Conservation (phyloP, 2,888 invertebrate genomes). For the Lepidonotus clava region DNA sequence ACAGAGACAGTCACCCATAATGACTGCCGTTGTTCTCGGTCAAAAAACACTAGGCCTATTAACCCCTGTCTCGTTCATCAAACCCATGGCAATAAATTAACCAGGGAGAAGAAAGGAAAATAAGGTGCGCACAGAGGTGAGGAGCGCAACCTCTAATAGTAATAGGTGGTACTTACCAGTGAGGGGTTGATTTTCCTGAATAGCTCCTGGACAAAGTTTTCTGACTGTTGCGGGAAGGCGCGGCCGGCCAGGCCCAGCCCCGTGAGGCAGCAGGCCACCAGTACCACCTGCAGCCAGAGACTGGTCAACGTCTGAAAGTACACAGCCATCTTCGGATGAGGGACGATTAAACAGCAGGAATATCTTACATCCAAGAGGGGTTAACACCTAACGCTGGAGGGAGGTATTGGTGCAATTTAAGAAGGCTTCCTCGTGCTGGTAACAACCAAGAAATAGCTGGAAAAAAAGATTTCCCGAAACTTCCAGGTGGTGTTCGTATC, state of each 20-base stretch:
- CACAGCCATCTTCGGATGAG: not conserved
- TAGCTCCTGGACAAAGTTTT: slow-evolving; percentile 60
- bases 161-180: slow-evolving; percentile 59
- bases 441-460: too few species aligned
- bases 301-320: slow-evolving; percentile 35
- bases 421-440: too few species aligned
- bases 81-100: too few species aligned
- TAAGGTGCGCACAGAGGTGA: not conserved
- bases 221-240: slow-evolving; percentile 61
- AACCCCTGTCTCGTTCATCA: not conserved
- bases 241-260: slow-evolving; percentile 52
- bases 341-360: not conserved
- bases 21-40: too few species aligned
- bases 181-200: slow-evolving; percentile 61
- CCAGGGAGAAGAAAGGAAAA: not conserved
- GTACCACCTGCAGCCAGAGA: not conserved
- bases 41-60: too few species aligned
- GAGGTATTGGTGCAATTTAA: not conserved
- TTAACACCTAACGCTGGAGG: not conserved
- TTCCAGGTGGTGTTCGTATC: too few species aligned
- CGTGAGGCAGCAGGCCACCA: not conserved
- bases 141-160: not conserved
- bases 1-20: too few species aligned
- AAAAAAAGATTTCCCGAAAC: too few species aligned
- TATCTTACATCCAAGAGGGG: slow-evolving; percentile 22